A percentile compares a stretch with the other conserved stretches of the same genome.
Conservation (phyloP, 2,888 invertebrate genomes). For the Dicyrtomina minuta region DNA sequence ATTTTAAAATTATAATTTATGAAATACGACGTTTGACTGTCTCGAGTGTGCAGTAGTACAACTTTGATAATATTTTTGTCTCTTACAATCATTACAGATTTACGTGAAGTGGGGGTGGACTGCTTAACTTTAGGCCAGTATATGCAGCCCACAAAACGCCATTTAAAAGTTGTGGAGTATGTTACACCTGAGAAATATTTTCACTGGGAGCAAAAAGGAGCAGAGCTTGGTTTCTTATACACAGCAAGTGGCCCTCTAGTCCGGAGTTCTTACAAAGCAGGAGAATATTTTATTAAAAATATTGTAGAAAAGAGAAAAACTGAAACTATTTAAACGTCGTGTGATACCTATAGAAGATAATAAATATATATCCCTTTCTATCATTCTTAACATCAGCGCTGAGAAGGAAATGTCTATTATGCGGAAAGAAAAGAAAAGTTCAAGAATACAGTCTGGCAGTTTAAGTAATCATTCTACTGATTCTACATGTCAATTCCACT, state of each 20-base stretch:
- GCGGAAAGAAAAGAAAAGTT: no score
- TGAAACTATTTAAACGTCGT: no score
- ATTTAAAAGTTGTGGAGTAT: slow-evolving; percentile 90
- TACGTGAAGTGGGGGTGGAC: slow-evolving; percentile 80
- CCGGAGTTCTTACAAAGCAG: slow-evolving; percentile 96
- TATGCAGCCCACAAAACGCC: slow-evolving; percentile 98
- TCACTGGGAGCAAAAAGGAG: slow-evolving; percentile 79
- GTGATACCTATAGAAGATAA: no score
- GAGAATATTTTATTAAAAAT: slow-evolving; percentile 85
- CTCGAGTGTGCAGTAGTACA: background rate
- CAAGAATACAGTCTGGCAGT: no score
- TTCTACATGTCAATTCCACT: no score
- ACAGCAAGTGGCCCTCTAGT: slow-evolving; percentile 97
- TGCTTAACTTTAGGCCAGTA: slow-evolving; percentile 97
- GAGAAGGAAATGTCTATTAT: no score
- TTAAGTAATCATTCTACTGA: no score
- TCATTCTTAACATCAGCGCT: no score
- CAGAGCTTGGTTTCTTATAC: slow-evolving; percentile 87
- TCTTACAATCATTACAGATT: slow-evolving; percentile 69
- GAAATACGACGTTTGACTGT: background rate
- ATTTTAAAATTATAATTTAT: background rate
- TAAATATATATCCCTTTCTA: no score
- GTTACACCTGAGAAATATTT: slow-evolving; percentile 92
- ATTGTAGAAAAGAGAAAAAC: slow-evolving; percentile 64
- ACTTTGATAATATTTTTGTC: no score